A percentile compares a stretch with the other conserved stretches of the same genome.
These are phyloP conservation scores for Semaprochilodus insignis DNA, from an alignment of 2,797 vertebrate species.

Conservation along the genomic window DNA sequence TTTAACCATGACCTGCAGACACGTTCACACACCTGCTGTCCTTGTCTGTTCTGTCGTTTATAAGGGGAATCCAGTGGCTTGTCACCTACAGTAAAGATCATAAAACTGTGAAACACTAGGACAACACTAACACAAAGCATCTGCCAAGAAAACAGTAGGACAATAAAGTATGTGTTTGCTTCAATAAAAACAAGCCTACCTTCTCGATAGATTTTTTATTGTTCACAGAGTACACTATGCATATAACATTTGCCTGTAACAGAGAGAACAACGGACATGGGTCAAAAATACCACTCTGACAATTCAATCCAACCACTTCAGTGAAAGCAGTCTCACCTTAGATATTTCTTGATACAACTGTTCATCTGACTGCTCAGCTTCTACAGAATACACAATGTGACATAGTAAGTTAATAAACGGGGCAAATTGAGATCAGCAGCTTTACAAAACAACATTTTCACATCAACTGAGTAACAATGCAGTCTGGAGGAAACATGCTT, in stretches of 20 bases:
- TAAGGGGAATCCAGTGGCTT: conserved; percentile 98
- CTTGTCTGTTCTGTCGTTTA: conserved; percentile 97
- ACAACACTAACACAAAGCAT: conserved; percentile 14
- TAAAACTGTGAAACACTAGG: conserved; percentile 38
- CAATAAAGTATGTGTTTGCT: neutral
- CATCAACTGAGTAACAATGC: neutral
- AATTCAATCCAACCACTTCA: neutral
- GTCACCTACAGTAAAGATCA: conserved; percentile 84
- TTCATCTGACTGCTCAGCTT: conserved; percentile 94
- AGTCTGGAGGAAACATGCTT: neutral
- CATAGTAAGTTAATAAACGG: neutral
- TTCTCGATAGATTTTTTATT: conserved; percentile 86
- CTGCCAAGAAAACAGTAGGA: neutral
- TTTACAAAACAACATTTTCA: neutral
- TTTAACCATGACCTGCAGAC: neutral
- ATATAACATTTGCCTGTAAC: conserved; percentile 83
- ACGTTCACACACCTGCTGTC: conserved; percentile 89
- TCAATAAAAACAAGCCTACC: conserved; percentile 64
- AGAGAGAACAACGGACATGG: neutral
- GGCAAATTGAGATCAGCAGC: neutral
- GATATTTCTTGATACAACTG: conserved; percentile 96
- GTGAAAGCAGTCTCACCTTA: conserved; percentile 79
- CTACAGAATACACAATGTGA: conserved; percentile 68
- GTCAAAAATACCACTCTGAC: neutral
- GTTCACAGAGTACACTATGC: conserved; percentile 85